Evolutionary conservation across 2,888 invertebrate species (phyloP).

Genomic region (Ctena decussata): DNA sequence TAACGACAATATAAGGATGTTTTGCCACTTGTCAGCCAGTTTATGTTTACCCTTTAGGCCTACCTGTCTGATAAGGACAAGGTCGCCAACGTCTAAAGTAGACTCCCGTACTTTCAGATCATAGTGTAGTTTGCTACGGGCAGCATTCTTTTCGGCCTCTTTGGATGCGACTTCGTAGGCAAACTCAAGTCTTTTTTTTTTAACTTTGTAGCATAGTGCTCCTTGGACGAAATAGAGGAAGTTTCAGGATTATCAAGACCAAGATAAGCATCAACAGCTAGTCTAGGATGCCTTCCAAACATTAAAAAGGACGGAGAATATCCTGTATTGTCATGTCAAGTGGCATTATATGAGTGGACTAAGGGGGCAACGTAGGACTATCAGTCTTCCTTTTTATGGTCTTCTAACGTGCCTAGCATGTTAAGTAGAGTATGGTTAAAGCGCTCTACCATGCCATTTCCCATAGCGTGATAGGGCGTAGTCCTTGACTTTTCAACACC

Average conservation of each 20-base stretch:
- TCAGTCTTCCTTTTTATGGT: not conserved
- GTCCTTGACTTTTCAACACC: not conserved
- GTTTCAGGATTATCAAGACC: not conserved
- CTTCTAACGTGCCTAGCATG: not conserved
- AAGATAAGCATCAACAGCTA: not conserved
- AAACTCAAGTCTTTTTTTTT: not conserved
- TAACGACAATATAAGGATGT: constrained; percentile 25
- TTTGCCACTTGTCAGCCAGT: constrained; percentile 29
- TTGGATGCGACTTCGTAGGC: not conserved
- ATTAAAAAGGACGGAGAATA: not conserved
- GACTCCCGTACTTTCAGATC: not conserved
- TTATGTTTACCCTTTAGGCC: not conserved
- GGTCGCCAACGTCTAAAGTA: not conserved
- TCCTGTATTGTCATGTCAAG: not conserved
- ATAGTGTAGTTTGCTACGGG: not conserved
- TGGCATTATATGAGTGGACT: not conserved
- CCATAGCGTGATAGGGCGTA: not conserved
- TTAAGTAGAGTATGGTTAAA: not conserved
- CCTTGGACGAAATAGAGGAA: not conserved
- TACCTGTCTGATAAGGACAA: not conserved
- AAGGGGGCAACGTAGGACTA: not conserved
- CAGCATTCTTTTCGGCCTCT: not conserved
- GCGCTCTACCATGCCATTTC: not conserved
- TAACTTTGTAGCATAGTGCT: not conserved
- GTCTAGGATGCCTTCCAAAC: not conserved